A percentile compares a stretch with the other conserved stretches of the same genome.
Conservation (phyloP, 2,888 invertebrate genomes). For the Meteorus cinctellus region DNA sequence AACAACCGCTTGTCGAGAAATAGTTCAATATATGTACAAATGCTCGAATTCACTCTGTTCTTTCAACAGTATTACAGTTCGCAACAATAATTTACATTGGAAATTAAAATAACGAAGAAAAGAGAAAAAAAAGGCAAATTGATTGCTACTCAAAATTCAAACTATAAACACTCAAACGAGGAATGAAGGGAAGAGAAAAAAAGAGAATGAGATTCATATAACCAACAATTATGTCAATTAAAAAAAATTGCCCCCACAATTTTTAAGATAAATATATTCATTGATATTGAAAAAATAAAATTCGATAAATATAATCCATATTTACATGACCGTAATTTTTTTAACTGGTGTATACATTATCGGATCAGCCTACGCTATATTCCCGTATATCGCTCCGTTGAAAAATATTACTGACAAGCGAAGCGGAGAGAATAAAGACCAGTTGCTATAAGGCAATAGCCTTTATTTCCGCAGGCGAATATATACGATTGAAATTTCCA, state of each 20-base stretch:
- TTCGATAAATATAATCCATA: conserved; percentile 15
- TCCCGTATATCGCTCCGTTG: conserved; percentile 23
- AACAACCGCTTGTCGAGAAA: conserved; percentile 30
- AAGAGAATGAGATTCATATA: background rate
- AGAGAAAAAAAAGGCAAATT: background rate
- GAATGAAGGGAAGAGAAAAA: background rate
- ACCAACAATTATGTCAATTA: conserved; percentile 1
- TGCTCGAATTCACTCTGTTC: conserved; percentile 39
- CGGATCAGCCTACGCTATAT: conserved; percentile 21
- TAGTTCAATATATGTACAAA: conserved; percentile 35
- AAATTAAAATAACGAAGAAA: background rate
- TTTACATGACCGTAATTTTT: conserved; percentile 14
- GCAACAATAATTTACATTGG: conserved; percentile 1
- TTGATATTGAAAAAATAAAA: conserved; percentile 6
- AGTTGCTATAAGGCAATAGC: conserved; percentile 44
- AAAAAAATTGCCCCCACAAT: background rate
- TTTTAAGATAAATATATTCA: conserved; percentile 4
- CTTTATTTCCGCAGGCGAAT: conserved; percentile 50
- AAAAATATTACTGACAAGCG: conserved; percentile 39
- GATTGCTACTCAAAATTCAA: background rate
- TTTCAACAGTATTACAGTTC: background rate
- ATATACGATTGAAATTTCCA: conserved; percentile 56
- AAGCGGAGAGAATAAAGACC: conserved; percentile 49
- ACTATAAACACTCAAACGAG: background rate
- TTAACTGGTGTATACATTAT: conserved; percentile 25